phyloP scores from a whole-genome alignment of 1,140 invertebrate species.

The Cydia strobilella region DNA sequence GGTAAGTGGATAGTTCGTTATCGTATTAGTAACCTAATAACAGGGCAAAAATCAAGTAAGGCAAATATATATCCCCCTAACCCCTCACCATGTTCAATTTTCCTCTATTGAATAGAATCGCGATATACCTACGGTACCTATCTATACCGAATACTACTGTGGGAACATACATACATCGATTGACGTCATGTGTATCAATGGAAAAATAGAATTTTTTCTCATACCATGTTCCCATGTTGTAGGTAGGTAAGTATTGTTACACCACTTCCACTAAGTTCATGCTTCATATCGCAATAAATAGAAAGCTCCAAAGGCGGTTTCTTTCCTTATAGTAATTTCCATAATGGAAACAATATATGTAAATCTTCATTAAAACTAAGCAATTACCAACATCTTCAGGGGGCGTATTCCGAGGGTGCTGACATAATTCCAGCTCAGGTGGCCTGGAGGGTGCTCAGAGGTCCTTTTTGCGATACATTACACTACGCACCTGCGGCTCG shows the following conservation, averaged over 20 bases:
- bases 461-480: slow-evolving; percentile 29
- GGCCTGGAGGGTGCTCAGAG: neutral
- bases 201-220: no score
- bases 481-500: slow-evolving; percentile 23
- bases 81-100: no score
- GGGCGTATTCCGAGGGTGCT: slow-evolving; percentile 1
- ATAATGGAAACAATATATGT: neutral
- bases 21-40: no score
- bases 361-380: slow-evolving; percentile 24
- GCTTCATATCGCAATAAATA: neutral
- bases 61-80: neutral
- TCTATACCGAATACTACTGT: no score
- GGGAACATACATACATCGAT: no score
- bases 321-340: neutral
- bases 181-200: no score
- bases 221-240: no score
- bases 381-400: slow-evolving; percentile 13
- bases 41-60: no score
- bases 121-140: no score
- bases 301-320: neutral
- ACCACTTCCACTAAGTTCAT: neutral
- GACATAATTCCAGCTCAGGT: slow-evolving; percentile 31
- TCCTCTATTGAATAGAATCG: neutral
- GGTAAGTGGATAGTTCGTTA: no score
- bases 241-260: no score